These are phyloP conservation scores for Sympetrum striolatum DNA, from an alignment of 2,888 invertebrate genomes.

Conservation along the genomic window DNA sequence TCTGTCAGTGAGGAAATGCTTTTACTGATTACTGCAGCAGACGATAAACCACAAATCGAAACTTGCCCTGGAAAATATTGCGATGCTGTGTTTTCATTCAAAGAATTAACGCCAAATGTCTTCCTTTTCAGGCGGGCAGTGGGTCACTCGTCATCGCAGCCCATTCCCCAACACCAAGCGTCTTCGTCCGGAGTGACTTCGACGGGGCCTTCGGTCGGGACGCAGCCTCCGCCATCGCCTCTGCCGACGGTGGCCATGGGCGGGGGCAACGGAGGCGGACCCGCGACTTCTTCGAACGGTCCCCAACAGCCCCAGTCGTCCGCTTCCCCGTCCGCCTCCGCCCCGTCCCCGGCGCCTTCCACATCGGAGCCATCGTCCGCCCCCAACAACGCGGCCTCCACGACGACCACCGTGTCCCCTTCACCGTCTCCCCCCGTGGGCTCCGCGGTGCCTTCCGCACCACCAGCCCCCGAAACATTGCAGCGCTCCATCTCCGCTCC, in stretches of 20 bases:
- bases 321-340: conserved; percentile 49
- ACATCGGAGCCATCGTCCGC: conserved; percentile 53
- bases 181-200: conserved; percentile 48
- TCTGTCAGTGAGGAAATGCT: too few relatives aligned
- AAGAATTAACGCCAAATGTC: not conserved
- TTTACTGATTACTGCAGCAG: too few relatives aligned
- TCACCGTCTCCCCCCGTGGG: conserved; percentile 43
- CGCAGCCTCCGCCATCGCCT: conserved; percentile 55
- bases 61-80: too few relatives aligned
- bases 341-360: conserved; percentile 49
- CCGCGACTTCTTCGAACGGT: conserved; percentile 52
- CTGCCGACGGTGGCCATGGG: conserved; percentile 51
- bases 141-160: conserved; percentile 55
- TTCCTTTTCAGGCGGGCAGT: conserved; percentile 49
- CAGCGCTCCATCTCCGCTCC: conserved; percentile 48
- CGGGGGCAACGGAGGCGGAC: conserved; percentile 48
- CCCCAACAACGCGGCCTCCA: conserved; percentile 48
- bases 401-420: conserved; percentile 45
- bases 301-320: conserved; percentile 53
- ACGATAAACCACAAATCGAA: too few relatives aligned
- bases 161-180: conserved; percentile 56
- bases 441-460: conserved; percentile 26
- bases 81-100: too few relatives aligned
- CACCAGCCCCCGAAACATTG: conserved; percentile 26
- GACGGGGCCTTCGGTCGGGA: conserved; percentile 48